These are phyloP conservation scores for Papilio polytes DNA, from an alignment of 1,140 invertebrate genomes.

Conservation along the genomic window DNA sequence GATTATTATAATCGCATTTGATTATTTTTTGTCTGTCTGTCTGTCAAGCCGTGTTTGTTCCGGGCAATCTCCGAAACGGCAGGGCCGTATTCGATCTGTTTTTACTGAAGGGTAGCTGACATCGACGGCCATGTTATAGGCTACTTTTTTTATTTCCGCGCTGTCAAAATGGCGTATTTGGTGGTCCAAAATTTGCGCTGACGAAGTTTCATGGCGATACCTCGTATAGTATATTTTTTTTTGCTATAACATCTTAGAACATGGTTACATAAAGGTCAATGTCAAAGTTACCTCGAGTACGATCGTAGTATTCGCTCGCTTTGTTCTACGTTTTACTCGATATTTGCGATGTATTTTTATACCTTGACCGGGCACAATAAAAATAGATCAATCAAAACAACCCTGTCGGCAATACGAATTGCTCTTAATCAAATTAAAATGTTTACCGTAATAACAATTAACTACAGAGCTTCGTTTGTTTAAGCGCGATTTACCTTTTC, in stretches of 20 bases:
- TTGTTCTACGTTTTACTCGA: neutral
- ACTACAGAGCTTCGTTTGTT: neutral
- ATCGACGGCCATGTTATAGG: too few species aligned
- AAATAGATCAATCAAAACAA: constrained; percentile 4
- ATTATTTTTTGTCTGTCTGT: too few species aligned
- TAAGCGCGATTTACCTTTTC: neutral
- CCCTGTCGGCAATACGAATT: neutral
- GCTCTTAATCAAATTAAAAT: constrained; percentile 21
- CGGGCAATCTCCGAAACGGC: too few species aligned
- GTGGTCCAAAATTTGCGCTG: too few species aligned
- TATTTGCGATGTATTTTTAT: neutral
- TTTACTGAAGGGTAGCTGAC: too few species aligned
- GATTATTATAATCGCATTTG: too few species aligned
- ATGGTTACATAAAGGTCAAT: constrained; percentile 14
- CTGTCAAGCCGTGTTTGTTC: too few species aligned
- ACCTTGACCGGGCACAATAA: neutral
- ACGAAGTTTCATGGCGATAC: too few species aligned
- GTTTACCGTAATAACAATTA: constrained; percentile 1
- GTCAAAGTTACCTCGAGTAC: constrained; percentile 33
- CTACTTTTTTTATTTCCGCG: too few species aligned
- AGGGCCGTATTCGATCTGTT: too few species aligned
- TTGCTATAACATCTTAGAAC: neutral
- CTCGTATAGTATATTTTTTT: neutral
- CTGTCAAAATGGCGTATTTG: too few species aligned
- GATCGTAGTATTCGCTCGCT: neutral